Conservation (phyloP, 1,140 invertebrate genomes). For the Adoxophyes honmai region DNA sequence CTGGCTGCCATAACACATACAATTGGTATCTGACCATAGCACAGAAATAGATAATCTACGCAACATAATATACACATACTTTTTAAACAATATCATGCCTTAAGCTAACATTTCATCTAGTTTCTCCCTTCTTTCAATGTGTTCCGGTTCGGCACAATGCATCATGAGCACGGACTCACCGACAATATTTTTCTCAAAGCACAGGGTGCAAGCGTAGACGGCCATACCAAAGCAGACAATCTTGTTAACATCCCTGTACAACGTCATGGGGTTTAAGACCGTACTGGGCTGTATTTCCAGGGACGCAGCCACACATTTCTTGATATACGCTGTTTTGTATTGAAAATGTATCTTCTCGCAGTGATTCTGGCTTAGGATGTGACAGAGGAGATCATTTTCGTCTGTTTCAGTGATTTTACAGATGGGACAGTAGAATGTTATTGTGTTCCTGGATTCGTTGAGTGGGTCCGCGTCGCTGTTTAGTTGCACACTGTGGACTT, state of each 20-base stretch:
- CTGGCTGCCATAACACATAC: too few relatives aligned
- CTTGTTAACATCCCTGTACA: slow-evolving; percentile 69
- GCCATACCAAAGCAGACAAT: slow-evolving; percentile 70
- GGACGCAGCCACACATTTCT: slow-evolving; percentile 54
- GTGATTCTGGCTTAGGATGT: slow-evolving; percentile 56
- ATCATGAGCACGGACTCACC: slow-evolving; percentile 65
- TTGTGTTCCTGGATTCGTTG: slow-evolving; percentile 39
- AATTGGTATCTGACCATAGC: too few relatives aligned
- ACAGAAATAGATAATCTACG: too few relatives aligned
- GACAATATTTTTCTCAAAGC: slow-evolving; percentile 60
- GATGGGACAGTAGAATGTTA: slow-evolving; percentile 52
- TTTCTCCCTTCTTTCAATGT: slow-evolving; percentile 46
- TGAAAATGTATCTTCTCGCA: slow-evolving; percentile 68
- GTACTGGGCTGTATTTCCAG: slow-evolving; percentile 68
- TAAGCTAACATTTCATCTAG: slow-evolving; percentile 42
- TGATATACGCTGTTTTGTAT: slow-evolving; percentile 68
- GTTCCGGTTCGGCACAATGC: slow-evolving; percentile 44
- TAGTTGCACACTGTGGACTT: slow-evolving; percentile 62
- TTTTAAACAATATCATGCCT: slow-evolving; percentile 24
- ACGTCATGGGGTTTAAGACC: slow-evolving; percentile 61
- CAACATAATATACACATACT: slow-evolving; percentile 14
- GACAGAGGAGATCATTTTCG: slow-evolving; percentile 51
- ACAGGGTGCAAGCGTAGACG: slow-evolving; percentile 62
- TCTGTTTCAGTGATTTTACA: slow-evolving; percentile 47
- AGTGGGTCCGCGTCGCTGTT: slow-evolving; percentile 31